phyloP scores from a whole-genome alignment of 2,888 invertebrate species.

The Rhogogaster chlorosoma region DNA sequence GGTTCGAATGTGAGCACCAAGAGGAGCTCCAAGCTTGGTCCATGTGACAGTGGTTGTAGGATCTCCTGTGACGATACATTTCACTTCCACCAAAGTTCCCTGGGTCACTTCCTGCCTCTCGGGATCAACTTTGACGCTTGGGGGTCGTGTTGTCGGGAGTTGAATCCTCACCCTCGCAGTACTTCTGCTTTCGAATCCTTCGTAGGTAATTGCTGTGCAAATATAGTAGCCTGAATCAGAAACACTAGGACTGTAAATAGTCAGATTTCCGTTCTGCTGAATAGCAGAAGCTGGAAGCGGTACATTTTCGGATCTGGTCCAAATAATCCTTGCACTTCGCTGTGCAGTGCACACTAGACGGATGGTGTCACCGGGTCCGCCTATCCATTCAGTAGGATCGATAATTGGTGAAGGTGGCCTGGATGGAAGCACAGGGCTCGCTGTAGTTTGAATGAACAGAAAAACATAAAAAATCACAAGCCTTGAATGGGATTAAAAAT shows the following conservation, averaged over 20 bases:
- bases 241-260: conserved; percentile 84
- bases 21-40: conserved; percentile 84
- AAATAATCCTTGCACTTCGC: conserved; percentile 76
- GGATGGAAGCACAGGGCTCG: not conserved
- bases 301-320: conserved; percentile 80
- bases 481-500: not conserved
- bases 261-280: conserved; percentile 85
- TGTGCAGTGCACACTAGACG: conserved; percentile 81
- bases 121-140: conserved; percentile 82
- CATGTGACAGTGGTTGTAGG: conserved; percentile 87
- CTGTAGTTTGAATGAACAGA: not conserved
- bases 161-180: conserved; percentile 78
- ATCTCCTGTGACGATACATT: conserved; percentile 88
- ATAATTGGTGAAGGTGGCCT: conserved; percentile 77
- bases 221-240: conserved; percentile 92
- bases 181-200: conserved; percentile 77
- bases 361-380: conserved; percentile 83
- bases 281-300: conserved; percentile 81
- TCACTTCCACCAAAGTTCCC: conserved; percentile 84
- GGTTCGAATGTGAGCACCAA: conserved; percentile 82
- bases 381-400: conserved; percentile 81
- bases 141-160: conserved; percentile 74
- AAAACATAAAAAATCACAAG: not conserved
- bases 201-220: conserved; percentile 85
- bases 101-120: conserved; percentile 84